phyloP scores from a whole-genome alignment of 1,140 invertebrate species.

The Parasteatoda tepidariorum region DNA sequence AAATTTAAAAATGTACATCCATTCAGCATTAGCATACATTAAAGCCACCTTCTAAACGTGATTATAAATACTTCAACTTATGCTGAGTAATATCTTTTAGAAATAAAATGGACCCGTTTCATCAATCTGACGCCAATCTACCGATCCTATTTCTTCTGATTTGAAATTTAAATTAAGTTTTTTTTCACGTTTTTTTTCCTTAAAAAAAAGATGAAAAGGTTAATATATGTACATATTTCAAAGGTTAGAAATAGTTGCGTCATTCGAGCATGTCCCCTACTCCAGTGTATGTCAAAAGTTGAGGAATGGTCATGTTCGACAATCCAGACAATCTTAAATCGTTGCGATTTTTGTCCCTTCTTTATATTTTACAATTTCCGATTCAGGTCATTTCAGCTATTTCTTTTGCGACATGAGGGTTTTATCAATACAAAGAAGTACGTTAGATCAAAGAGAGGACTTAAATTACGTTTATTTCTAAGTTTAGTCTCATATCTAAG shows the following conservation, averaged over 20 bases:
- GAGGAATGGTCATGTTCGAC: conserved; percentile 19
- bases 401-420: too few relatives aligned
- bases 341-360: neutral
- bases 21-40: too few relatives aligned
- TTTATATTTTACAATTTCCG: neutral
- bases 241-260: neutral
- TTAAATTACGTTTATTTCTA: too few relatives aligned
- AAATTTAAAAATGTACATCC: too few relatives aligned
- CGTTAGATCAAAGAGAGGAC: too few relatives aligned
- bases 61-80: too few relatives aligned
- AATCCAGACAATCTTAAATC: neutral
- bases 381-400: neutral
- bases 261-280: conserved; percentile 13
- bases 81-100: too few relatives aligned
- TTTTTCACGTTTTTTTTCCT: neutral
- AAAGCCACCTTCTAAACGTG: too few relatives aligned
- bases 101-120: neutral
- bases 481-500: too few relatives aligned
- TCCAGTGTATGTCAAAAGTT: conserved; percentile 1
- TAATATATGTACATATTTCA: conserved; percentile 46
- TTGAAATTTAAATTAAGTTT: conserved; percentile 23
- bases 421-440: too few relatives aligned
- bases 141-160: neutral
- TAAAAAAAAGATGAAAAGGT: neutral
- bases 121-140: neutral